These are phyloP conservation scores for Syrphus vitripennis DNA, from an alignment of 2,888 invertebrate species.

Conservation along the genomic window DNA sequence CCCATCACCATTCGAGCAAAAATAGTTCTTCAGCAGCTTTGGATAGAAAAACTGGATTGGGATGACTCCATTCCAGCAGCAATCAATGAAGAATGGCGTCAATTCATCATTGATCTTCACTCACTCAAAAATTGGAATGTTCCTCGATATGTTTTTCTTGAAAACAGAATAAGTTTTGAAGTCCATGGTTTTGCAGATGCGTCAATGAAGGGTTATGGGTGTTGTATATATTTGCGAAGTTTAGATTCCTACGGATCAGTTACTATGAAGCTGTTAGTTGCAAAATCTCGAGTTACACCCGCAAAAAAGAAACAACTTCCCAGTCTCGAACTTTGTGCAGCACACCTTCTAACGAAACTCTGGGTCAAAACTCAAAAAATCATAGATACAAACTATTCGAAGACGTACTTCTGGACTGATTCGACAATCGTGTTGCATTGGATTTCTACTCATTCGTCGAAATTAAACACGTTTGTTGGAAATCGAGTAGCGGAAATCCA, in stretches of 20 bases:
- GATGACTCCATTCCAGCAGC: constrained; percentile 20
- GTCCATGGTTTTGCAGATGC: constrained; percentile 40
- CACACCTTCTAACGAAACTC: constrained; percentile 46
- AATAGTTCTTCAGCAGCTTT: constrained; percentile 61
- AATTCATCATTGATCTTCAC: constrained; percentile 8
- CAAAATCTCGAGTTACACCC: constrained; percentile 64
- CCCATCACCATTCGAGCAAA: constrained; percentile 55
- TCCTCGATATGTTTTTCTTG: constrained; percentile 5
- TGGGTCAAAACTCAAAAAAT: constrained; percentile 25
- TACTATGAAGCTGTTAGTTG: constrained; percentile 24
- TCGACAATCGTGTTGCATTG: constrained; percentile 57
- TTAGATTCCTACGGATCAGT: constrained; percentile 10
- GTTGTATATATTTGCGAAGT: constrained; percentile 41
- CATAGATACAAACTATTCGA: not conserved
- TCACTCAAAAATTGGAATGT: constrained; percentile 5
- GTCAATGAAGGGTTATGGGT: constrained; percentile 49
- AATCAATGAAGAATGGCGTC: not conserved
- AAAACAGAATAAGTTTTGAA: not conserved
- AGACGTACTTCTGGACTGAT: constrained; percentile 53
- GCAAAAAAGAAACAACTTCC: constrained; percentile 58
- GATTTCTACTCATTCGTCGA: constrained; percentile 51
- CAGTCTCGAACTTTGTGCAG: constrained; percentile 52
- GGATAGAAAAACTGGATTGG: constrained; percentile 49
- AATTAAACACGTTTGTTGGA: constrained; percentile 58
- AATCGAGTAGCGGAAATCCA: no score